Evolutionary conservation across 1,140 invertebrate species (phyloP), one percentile per base, ranked within the genome.

Genomic region (Andrena cerasifolii): DNA sequence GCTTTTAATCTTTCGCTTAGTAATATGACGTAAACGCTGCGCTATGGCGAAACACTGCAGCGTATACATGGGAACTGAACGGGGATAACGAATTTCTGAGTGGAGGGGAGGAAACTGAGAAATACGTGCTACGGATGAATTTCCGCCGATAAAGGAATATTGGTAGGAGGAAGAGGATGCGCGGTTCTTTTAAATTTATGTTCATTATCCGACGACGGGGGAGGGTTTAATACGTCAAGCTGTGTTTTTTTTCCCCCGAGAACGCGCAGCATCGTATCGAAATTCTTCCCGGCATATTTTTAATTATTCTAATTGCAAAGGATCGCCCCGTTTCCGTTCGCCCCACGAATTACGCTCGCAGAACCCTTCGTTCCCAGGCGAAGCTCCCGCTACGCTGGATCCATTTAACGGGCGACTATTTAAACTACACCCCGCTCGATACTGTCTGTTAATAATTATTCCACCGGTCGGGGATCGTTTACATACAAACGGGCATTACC

Each of bases 391-490:
- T 7, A 40, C 18, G n/a, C 33, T 14, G 18, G 24, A 51, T 10
- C 31, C 12, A 36, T 53, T 12, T 28, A 51, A 40, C 16, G 5
- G 24, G 1, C 2, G 12, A 53, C 33, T 67, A 67, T 75, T 75
- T 75, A 75, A 67, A 67, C 21, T 28, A 28, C 40, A 18, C 14
- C 43, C 5, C n/a, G n/a, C 24, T 5, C 40, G 10, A 36, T 67
- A 59, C 28, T 36, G 16, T 49, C 53, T 68, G 53, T 76, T 76
- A 58, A 76, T 68, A 76, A 76, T 76, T 76, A 76, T 76, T 58
- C 40, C 63, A 12, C 12, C 18, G 40, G 31, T 0, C 31, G n/a
- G 10, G 53, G 6, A 36, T 68, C 73, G 73, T 76, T 76, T 76
- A 76, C 63, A 76, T 68, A 58, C n/a, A 68, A 76, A 67, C 53